These are phyloP conservation scores for Apolygus lucorum DNA, from an alignment of 1,140 invertebrate genomes.

Conservation along the genomic window DNA sequence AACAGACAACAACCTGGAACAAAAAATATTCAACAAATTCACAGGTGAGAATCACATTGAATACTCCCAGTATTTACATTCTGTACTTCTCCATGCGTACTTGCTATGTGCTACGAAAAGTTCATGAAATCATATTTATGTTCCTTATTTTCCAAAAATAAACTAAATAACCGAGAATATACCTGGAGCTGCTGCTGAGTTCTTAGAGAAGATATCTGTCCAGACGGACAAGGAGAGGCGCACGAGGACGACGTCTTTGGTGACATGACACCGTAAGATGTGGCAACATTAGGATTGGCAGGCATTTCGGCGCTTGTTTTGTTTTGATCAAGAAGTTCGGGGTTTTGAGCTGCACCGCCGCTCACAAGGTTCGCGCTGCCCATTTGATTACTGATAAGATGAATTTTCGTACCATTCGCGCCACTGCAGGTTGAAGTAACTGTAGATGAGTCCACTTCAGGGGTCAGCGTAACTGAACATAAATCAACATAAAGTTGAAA, in stretches of 20 bases:
- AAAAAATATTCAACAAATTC: no score
- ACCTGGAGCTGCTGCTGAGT: conserved; percentile 1
- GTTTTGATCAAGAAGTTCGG: neutral
- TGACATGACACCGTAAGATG: neutral
- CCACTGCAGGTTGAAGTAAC: conserved; percentile 1
- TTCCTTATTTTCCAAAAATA: no score
- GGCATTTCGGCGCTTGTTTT: neutral
- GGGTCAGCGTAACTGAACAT: conserved; percentile 43
- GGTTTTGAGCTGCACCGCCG: neutral
- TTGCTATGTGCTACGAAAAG: no score
- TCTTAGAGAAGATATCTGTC: neutral
- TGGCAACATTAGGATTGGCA: neutral
- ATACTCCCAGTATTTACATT: no score
- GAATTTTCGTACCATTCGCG: neutral
- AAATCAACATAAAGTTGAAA: no score
- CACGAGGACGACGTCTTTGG: neutral
- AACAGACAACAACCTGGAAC: conserved; percentile 14
- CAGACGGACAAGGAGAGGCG: neutral
- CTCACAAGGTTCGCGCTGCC: neutral
- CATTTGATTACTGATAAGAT: neutral
- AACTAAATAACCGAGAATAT: no score
- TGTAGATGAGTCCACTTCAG: conserved; percentile 40
- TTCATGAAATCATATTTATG: no score
- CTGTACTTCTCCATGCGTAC: no score
- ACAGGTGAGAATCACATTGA: no score